Evolutionary conservation across 2,888 invertebrate species (phyloP), one percentile per base, ranked within the genome.

Genomic region (Andrena camellia): DNA sequence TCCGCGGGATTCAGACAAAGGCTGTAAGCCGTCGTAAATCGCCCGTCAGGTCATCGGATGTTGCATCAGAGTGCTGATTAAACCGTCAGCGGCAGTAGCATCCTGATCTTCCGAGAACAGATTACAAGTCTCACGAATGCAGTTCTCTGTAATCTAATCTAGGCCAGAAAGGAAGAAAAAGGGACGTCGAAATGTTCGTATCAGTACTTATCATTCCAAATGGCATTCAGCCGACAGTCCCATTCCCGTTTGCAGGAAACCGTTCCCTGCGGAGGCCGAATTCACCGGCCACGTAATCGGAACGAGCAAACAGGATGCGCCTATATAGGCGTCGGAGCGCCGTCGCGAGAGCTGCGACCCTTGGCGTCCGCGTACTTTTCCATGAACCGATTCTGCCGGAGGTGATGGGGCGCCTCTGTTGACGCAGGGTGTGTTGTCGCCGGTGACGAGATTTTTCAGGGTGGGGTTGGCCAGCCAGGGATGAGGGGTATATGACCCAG

Each of bases 381-480:
- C 63, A 59, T 71, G 62, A 60, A 64, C 33, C 31, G 57, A 75
- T 78, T 81, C 3, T 78, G 75, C 63, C 69, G 75, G 26, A 2
- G 3, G 59, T 29, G 33, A 31, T n/a, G n/a, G 31, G 35, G 35
- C 66, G 31, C 67, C 35, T 66, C 50, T 42, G 17, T 26, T 59
- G 50, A 29, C 66, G 10, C 17, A 26, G 7, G 64, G 7, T 23
- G 20, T n/a, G 68, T 20, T 48, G 52, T 31, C 59, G 23, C 26
- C 73, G 63, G 52, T 67, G 77, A 72, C 68, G 72, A 81, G 79
- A 75, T 50, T 73, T 1, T 13, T 2, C 13, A 10, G 52, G n/a
- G 20, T 8, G 52, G 54, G 23, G 8, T 60, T 35, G 31, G 10
- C 52, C 60, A 52, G 10, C 62, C 10, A n/a, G 62, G n/a, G 62